A percentile compares a stretch with the other conserved stretches of the same genome.
phyloP scores from a whole-genome alignment of 1,140 invertebrate genomes.

The Argopecten irradians region DNA sequence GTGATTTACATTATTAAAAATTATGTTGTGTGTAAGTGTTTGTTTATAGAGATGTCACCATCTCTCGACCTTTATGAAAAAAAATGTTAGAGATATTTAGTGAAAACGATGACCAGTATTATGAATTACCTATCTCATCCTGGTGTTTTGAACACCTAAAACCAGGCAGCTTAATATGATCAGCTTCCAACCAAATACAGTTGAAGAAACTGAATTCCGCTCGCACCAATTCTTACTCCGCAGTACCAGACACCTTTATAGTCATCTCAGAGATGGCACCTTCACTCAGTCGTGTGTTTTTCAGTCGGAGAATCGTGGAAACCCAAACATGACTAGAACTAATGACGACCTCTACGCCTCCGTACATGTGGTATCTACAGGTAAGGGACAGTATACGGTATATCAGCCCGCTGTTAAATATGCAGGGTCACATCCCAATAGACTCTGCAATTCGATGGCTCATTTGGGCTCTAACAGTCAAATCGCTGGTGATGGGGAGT shows the following conservation, averaged over 20 bases:
- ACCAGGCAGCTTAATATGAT: not conserved
- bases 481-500: not conserved
- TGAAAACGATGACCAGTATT: not conserved
- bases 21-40: too few relatives aligned
- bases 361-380: not conserved
- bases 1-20: too few relatives aligned
- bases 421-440: not conserved
- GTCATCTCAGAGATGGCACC: not conserved
- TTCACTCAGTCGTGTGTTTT: not conserved
- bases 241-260: not conserved
- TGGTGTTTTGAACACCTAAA: not conserved
- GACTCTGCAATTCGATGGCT: not conserved
- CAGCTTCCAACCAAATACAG: not conserved
- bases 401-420: not conserved
- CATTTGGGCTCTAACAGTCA: not conserved
- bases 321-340: not conserved
- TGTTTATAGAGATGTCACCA: not conserved
- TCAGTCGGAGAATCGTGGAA: not conserved
- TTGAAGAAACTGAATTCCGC: not conserved
- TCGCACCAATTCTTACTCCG: not conserved
- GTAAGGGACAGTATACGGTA: not conserved
- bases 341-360: not conserved
- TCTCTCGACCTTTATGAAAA: not conserved
- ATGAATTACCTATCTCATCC: not conserved
- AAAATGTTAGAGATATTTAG: not conserved